A percentile compares a stretch with the other conserved stretches of the same genome.
Evolutionary conservation across 1,140 invertebrate genomes (phyloP).

Genomic region (Sitophilus oryzae): DNA sequence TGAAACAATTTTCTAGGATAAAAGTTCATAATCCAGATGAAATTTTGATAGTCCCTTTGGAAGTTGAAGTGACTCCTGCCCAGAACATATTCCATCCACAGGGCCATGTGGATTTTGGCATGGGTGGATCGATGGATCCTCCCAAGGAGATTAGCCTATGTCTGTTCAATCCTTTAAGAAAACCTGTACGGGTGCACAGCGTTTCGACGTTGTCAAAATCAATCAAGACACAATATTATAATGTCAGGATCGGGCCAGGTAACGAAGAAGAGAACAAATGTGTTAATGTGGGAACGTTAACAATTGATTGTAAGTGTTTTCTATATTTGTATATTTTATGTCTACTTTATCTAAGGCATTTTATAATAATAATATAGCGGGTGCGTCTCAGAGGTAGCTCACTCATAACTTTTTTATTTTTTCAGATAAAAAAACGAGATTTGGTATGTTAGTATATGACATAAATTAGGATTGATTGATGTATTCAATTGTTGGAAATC

Average conservation of each 20-base stretch:
- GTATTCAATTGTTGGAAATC: too few species aligned
- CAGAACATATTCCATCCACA: slow-evolving; percentile 71
- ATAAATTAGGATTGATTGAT: too few species aligned
- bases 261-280: slow-evolving; percentile 45
- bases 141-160: slow-evolving; percentile 59
- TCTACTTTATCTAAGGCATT: not conserved
- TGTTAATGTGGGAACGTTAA: slow-evolving; percentile 63
- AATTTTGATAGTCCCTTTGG: slow-evolving; percentile 74
- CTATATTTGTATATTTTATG: not conserved
- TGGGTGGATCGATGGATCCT: slow-evolving; percentile 62
- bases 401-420: too few species aligned
- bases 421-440: too few species aligned
- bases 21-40: slow-evolving; percentile 65
- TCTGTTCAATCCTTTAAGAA: slow-evolving; percentile 67
- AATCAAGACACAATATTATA: slow-evolving; percentile 55
- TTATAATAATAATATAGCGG: slow-evolving; percentile 5
- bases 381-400: too few species aligned
- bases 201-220: slow-evolving; percentile 50
- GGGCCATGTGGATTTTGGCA: slow-evolving; percentile 78
- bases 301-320: slow-evolving; percentile 66
- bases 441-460: too few species aligned
- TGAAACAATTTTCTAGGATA: slow-evolving; percentile 54
- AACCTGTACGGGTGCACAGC: slow-evolving; percentile 65
- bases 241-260: slow-evolving; percentile 58
- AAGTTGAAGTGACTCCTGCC: slow-evolving; percentile 72